These are phyloP conservation scores for Bagarius yarrelli DNA, from an alignment of 2,113 vertebrate genomes.

Conservation along the genomic window DNA sequence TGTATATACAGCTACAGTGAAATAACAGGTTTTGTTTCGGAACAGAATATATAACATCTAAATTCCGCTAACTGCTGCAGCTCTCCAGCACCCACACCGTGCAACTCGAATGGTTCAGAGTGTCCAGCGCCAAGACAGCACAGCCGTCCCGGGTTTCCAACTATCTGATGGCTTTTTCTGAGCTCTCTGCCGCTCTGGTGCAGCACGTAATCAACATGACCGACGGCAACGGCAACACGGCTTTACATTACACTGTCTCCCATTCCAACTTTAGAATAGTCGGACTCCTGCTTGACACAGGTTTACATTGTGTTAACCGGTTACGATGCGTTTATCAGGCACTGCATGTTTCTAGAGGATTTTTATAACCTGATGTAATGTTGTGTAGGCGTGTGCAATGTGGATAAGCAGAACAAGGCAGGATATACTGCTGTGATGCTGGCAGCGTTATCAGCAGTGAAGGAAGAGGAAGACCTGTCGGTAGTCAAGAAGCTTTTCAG, in stretches of 20 bases:
- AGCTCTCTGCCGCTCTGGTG: conserved; percentile 77
- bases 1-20: conserved; percentile 22
- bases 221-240: conserved; percentile 90
- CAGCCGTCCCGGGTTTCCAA: conserved; percentile 69
- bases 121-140: conserved; percentile 87
- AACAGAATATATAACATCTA: too few relatives aligned
- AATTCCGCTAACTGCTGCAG: conserved; percentile 53
- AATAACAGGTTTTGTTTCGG: background rate
- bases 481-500: conserved; percentile 85
- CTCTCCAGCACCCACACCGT: conserved; percentile 79
- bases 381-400: conserved; percentile 78
- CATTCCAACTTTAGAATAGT: conserved; percentile 92
- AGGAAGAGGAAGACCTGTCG: conserved; percentile 79
- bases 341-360: background rate
- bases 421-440: conserved; percentile 96
- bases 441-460: conserved; percentile 82
- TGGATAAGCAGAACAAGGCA: conserved; percentile 90
- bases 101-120: conserved; percentile 90
- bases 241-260: conserved; percentile 94
- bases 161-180: conserved; percentile 79
- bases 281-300: conserved; percentile 83
- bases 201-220: conserved; percentile 87
- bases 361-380: background rate
- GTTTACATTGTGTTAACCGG: conserved; percentile 68
- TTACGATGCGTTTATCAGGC: background rate